Conservation (phyloP, 2,797 vertebrate species). For the Ptychobarbus kaznakovi region DNA sequence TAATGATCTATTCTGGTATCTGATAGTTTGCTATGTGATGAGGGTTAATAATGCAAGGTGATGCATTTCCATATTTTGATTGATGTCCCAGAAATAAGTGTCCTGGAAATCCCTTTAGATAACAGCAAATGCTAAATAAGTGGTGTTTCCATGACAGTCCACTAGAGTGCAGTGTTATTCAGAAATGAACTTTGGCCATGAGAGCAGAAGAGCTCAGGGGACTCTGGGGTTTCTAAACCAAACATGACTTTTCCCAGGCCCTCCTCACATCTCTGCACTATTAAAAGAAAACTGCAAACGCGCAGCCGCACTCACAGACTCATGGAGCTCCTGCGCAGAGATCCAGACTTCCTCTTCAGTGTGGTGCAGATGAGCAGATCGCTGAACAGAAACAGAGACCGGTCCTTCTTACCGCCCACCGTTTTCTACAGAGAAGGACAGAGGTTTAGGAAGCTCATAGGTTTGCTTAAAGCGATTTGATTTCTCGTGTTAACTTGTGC, state of each 20-base stretch:
- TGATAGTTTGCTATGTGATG: neutral
- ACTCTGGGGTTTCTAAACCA: slow-evolving; percentile 14
- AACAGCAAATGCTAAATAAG: neutral
- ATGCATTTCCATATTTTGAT: too few relatives aligned
- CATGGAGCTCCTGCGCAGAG: slow-evolving; percentile 96
- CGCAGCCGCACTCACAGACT: slow-evolving; percentile 84
- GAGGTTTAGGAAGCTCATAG: neutral
- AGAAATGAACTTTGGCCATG: neutral
- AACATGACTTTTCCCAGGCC: slow-evolving; percentile 46
- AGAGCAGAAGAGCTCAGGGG: slow-evolving; percentile 6
- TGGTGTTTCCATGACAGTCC: neutral
- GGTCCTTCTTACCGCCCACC: slow-evolving; percentile 94
- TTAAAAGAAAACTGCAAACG: neutral
- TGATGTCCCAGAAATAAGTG: neutral
- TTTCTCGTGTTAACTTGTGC: slow-evolving; percentile 56
- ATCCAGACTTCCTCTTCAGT: slow-evolving; percentile 95
- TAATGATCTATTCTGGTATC: neutral
- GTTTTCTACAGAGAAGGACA: slow-evolving; percentile 82
- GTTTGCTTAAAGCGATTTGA: neutral
- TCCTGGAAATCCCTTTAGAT: neutral
- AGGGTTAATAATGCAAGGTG: neutral
- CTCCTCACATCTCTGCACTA: slow-evolving; percentile 37
- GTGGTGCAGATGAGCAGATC: slow-evolving; percentile 97
- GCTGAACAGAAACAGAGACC: slow-evolving; percentile 96
- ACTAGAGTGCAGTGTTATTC: slow-evolving; percentile 25